Evolutionary conservation across 2,888 invertebrate species (phyloP).

Genomic region (Pteria penguin): DNA sequence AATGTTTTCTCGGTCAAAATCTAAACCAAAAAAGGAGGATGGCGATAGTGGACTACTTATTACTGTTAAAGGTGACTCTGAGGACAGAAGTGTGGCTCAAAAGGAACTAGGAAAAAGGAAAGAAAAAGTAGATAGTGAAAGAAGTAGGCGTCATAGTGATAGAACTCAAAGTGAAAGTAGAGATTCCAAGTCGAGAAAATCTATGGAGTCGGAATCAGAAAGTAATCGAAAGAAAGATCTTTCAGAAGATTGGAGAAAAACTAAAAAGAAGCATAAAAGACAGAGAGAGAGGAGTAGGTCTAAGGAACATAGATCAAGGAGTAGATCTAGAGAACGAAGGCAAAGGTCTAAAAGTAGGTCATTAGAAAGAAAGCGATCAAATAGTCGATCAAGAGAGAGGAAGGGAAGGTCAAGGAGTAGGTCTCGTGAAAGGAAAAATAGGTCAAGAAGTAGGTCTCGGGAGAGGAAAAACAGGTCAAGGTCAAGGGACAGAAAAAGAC

Average conservation of each 20-base stretch:
- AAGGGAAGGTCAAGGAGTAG: slow-evolving; percentile 10
- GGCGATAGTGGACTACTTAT: slow-evolving; percentile 13
- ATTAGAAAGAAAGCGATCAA: slow-evolving; percentile 47
- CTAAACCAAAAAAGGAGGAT: slow-evolving; percentile 5
- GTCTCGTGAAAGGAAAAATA: slow-evolving; percentile 44
- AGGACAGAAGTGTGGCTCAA: slow-evolving; percentile 20
- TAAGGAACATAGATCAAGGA: slow-evolving; percentile 34
- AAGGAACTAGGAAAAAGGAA: slow-evolving; percentile 37
- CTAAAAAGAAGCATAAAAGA: neutral
- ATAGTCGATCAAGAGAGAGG: slow-evolving; percentile 57
- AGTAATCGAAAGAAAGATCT: slow-evolving; percentile 10
- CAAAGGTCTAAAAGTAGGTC: slow-evolving; percentile 41
- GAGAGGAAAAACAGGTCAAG: slow-evolving; percentile 42
- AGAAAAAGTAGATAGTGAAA: slow-evolving; percentile 77
- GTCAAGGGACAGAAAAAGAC: neutral
- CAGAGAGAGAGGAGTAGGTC: slow-evolving; percentile 14
- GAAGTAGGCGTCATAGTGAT: slow-evolving; percentile 70
- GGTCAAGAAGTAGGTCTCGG: slow-evolving; percentile 44
- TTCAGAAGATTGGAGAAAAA: slow-evolving; percentile 18
- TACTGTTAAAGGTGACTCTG: slow-evolving; percentile 40
- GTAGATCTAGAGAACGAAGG: slow-evolving; percentile 54
- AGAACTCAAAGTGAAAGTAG: slow-evolving; percentile 31
- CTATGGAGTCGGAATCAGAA: slow-evolving; percentile 14
- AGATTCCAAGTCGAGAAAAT: slow-evolving; percentile 6
- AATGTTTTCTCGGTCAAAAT: neutral